Evolutionary conservation across 2,888 invertebrate species (phyloP), one percentile per base, ranked within the genome.

Genomic region (Netelia fuscicornis): DNA sequence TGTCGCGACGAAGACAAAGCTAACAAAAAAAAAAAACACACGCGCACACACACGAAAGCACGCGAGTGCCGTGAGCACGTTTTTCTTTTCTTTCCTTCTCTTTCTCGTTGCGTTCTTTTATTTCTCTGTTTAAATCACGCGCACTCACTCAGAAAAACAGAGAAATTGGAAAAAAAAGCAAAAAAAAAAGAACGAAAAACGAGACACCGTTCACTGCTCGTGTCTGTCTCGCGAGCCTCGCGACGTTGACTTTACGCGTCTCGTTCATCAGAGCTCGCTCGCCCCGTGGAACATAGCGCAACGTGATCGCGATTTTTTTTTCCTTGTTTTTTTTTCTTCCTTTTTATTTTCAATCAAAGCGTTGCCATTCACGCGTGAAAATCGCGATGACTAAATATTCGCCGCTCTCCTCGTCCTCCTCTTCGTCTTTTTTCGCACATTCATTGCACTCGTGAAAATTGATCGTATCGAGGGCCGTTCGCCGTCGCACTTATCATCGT

Each of bases 391-490:
- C 52, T 25, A 76, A 20, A 54, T n/a, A 23, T 52, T 52, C n/a
- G 2, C 3, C n/a, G 20, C 52, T 37, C 54, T 76, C 76, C 37
- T 54, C 65, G 65, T 76, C 42, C 75, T 76, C 65, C 65, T 37
- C n/a, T 54, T 54, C n/a, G 25, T 30, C 37, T 62, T 30, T 62
- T 62, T 30, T 23, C 62, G 30, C 62, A 37, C 13, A 30, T 30
- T 30, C 62, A 20, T 62, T 58, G 54, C 54, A 54, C 54, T 37
- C 58, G n/a, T 23, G 58, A 60, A 60, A 60, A 60, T 20, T 60
- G 10, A 10, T 20, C 37, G 37, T 37, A 37, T 37, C 37, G 37
- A 37, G 37, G 37, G 37, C 37, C 37, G 37, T 37, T 37, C 37
- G 6, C 58, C n/a, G 10, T 8, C 58, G 10, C 58, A 60, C 23